Percentiles rank a stretch among this genome's conserved stretches.
Conservation (phyloP, 2,113 vertebrate species). For the Copsychus sechellarum region DNA sequence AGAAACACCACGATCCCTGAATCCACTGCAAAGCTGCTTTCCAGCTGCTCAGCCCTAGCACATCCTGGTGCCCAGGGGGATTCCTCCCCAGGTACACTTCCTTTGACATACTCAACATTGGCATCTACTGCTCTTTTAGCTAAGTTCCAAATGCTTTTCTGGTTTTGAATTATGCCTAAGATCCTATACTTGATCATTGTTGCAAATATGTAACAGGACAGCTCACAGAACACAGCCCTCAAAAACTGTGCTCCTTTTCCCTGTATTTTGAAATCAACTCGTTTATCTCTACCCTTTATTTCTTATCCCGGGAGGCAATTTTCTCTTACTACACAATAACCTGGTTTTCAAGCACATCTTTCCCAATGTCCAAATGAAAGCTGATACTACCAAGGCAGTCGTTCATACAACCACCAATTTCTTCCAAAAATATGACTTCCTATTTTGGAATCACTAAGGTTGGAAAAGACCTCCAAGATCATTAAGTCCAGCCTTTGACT, state of each 20-base stretch:
- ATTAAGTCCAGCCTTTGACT: fast-evolving
- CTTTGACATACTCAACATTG: not conserved
- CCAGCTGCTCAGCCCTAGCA: not conserved
- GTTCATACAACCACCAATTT: not conserved
- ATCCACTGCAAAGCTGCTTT: not conserved
- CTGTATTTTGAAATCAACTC: not conserved
- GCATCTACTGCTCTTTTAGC: not conserved
- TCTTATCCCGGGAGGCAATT: not conserved
- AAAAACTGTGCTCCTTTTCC: not conserved
- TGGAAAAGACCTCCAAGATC: not conserved
- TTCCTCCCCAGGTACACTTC: not conserved
- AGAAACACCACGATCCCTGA: not conserved
- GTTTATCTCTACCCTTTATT: not conserved
- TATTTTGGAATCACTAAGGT: not conserved
- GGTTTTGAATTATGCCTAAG: not conserved
- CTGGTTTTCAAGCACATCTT: not conserved
- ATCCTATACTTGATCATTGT: not conserved
- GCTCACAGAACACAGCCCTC: not conserved
- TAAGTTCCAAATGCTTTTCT: not conserved
- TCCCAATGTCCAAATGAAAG: not conserved
- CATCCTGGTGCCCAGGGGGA: fast-evolving
- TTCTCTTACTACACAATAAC: not conserved
- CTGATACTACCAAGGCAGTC: not conserved
- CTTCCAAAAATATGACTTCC: not conserved
- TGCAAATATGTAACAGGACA: not conserved